Conservation (phyloP, 2,113 vertebrate species). For the Ursus arctos region DNA sequence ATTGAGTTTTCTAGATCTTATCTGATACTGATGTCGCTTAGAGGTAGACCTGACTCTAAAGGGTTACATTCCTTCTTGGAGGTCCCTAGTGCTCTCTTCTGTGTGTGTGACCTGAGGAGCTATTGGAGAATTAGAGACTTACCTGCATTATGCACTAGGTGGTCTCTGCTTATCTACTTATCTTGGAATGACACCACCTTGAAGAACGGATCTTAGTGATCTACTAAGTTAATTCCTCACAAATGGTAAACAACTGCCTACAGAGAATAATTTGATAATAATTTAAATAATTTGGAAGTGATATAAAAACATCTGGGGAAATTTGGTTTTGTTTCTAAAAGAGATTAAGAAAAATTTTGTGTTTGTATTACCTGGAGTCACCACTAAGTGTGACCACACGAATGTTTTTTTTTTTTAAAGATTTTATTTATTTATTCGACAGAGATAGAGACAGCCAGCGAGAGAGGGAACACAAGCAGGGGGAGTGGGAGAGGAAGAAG, state of each 20-base stretch:
- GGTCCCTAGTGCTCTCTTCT: not conserved
- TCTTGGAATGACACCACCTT: not conserved
- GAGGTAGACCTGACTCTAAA: not conserved
- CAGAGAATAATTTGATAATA: conserved; percentile 4
- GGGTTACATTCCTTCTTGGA: not conserved
- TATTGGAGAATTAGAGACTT: not conserved
- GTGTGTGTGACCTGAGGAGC: not conserved
- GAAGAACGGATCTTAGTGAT: not conserved
- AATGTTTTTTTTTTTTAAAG: not conserved
- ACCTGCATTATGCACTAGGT: not conserved
- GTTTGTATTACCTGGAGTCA: not conserved
- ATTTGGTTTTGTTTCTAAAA: conserved; percentile 7
- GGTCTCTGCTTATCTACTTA: not conserved
- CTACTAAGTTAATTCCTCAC: not conserved
- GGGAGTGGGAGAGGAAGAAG: too few species aligned
- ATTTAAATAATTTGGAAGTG: not conserved
- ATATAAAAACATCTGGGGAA: not conserved
- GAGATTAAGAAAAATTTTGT: not conserved
- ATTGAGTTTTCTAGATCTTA: not conserved
- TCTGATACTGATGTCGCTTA: not conserved
- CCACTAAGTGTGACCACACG: not conserved
- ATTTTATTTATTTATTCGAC: too few species aligned
- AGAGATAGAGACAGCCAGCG: too few species aligned
- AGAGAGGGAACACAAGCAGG: too few species aligned
- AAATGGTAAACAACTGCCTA: not conserved